Conservation (phyloP, 2,888 invertebrate species). For the Netelia melanura region DNA sequence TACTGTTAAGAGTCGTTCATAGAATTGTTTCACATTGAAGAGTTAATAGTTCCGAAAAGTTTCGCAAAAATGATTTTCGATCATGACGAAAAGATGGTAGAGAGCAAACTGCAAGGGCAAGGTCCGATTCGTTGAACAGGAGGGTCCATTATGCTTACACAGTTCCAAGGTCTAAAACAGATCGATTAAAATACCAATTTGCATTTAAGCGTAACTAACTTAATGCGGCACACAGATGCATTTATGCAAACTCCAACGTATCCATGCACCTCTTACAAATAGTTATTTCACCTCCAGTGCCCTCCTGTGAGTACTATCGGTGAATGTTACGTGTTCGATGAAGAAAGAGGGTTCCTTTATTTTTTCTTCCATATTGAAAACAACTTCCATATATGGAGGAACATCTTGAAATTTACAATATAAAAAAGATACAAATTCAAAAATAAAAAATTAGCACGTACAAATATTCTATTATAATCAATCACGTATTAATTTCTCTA, state of each 20-base stretch:
- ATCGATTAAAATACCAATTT: constrained; percentile 83
- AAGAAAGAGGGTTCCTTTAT: constrained; percentile 20
- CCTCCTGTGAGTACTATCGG: constrained; percentile 68
- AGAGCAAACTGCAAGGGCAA: constrained; percentile 3
- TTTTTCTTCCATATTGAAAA: too few relatives aligned
- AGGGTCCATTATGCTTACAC: constrained; percentile 70
- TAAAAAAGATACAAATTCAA: too few relatives aligned
- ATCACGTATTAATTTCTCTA: too few relatives aligned
- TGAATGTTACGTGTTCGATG: constrained; percentile 56
- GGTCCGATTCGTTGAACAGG: constrained; percentile 34
- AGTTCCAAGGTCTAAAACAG: constrained; percentile 77
- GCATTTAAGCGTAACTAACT: constrained; percentile 84
- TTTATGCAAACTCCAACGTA: constrained; percentile 77
- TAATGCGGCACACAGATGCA: constrained; percentile 77
- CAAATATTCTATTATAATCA: too few relatives aligned
- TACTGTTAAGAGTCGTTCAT: neutral
- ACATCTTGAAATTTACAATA: too few relatives aligned
- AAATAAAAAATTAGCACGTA: too few relatives aligned
- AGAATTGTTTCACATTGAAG: neutral
- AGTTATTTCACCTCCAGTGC: constrained; percentile 74
- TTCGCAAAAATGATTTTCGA: neutral
- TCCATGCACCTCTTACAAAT: constrained; percentile 76
- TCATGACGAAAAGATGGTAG: constrained; percentile 24
- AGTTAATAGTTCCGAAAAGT: neutral
- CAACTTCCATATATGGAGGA: too few relatives aligned